A percentile compares a stretch with the other conserved stretches of the same genome.
Conservation (phyloP, 2,113 vertebrate species). For the Gyps fulvus region DNA sequence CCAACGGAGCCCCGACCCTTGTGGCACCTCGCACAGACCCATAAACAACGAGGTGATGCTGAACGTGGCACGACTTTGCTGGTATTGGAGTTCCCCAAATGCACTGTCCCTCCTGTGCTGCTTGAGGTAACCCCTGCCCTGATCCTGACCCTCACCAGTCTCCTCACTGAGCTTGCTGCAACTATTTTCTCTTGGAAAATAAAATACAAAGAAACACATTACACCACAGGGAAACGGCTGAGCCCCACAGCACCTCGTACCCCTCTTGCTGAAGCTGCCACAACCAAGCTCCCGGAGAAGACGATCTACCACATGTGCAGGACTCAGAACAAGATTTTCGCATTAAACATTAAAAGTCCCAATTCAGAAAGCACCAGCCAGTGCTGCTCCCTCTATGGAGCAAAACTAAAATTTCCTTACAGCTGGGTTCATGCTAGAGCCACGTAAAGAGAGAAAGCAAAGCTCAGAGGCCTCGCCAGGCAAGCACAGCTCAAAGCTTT, state of each 20-base stretch:
- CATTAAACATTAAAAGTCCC: conserved; percentile 17
- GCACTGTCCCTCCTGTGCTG: accelerated
- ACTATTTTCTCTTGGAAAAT: neutral
- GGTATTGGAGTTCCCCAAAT: neutral
- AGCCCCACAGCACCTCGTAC: accelerated
- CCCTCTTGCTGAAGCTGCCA: neutral
- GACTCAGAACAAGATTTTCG: neutral
- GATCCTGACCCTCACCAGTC: accelerated
- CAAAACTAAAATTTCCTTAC: too few relatives aligned
- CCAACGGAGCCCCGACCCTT: neutral
- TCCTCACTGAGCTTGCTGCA: neutral
- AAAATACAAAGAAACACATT: neutral
- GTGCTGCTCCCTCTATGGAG: neutral
- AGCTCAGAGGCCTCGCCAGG: neutral
- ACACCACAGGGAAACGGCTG: neutral
- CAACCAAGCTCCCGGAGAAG: neutral
- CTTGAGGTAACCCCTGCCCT: neutral
- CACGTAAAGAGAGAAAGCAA: neutral
- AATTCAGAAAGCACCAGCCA: neutral
- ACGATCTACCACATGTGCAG: neutral
- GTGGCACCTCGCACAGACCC: neutral
- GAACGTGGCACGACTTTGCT: accelerated
- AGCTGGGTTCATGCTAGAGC: neutral
- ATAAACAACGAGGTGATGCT: neutral
- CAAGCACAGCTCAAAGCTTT: neutral